Evolutionary conservation across 2,797 vertebrate species (phyloP), one percentile per base, ranked within the genome.

Genomic region (Scleropages formosus): DNA sequence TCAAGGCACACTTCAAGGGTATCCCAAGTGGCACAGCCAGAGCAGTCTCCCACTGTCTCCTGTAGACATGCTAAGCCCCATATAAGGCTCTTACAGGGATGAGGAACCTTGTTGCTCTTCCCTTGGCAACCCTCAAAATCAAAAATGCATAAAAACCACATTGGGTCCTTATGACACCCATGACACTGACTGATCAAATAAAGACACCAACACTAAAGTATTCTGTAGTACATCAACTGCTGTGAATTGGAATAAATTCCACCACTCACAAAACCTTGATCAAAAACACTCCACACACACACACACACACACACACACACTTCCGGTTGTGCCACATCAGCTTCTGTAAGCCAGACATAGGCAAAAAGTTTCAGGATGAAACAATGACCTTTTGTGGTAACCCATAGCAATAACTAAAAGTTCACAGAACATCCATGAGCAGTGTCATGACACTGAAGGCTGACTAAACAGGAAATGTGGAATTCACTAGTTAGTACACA

Each of bases 1-100:
- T 66, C 63, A 63, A 67, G 63, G 75, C 63, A 44, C 62, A 58
- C 49, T 58, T 56, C 44, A 31, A 64, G 61, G 44, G 3, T 27
- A n/a, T 58, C 49, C 47, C 16, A 39, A 49, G n/a, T n/a, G 26
- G 8, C 62, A 65, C 15, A 10, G 26, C 4, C 0, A n/a, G 11
- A 3, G 26, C 24, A 13, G 13, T 31, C 11, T 1, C 44, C 3
- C 27, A 15, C n/a, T 7, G 12, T 3, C 8, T 22, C 8, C 31
- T 7, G 13, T 4, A 46, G 6, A 4, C 4, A 6, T 13, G 24
- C 15, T 44, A 39, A 62, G 4, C 10, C 20, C 51, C 15, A 13
- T 24, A 8, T n/a, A 39, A 49, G 59, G 31, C n/a, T 10, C 20
- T 27, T 62, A 62, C 47, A 8, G 20, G 62, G 20, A 46, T 3